Evolutionary conservation across 2,888 invertebrate genomes (phyloP), one percentile per base, ranked within the genome.

Genomic region (Strigamia crassipes): DNA sequence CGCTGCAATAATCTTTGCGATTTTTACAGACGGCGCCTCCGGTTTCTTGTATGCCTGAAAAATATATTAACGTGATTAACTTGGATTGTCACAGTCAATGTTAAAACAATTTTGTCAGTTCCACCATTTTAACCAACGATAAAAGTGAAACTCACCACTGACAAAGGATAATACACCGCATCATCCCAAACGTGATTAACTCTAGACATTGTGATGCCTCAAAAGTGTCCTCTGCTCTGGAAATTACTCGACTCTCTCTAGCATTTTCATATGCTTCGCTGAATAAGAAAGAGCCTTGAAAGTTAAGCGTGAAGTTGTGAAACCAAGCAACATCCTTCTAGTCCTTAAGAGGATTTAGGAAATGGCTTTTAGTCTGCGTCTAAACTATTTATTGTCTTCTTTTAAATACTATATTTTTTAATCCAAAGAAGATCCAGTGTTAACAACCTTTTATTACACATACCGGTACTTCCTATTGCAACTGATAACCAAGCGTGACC

Each of bases 1-100:
- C 84, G 93, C 90, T 78, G 94, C 95, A 21, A 93, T 93, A 86
- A 96, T 94, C 88, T 93, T 92, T 38, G 96, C 94, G 84, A 96
- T 94, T 89, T 95, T 95, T 83, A 96, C 94, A 80, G 95, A 92
- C 78, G 93, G 91, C 83, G 94, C 93, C 85, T 86, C 83, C 1
- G 90, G 90, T 87, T 93, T 92, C 85, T 90, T 90, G 89, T 96
- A 96, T 80, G 95, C 95, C 95, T 96, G 90, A 12, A 88, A 82
- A 34, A 38, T 38, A 38, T 38, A 38, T 9, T 2, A 27, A 38
- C 38, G 79, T 73, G 23, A 80, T 80, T 21, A 66, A 1, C 23
- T 66, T 23, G 18, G 77, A 80, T 27, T 77, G 38, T 38, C 6
- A 38, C 10, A 38, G 4, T 38, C 27, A 27, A 38, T 0, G 23